Conservation (phyloP, 2,888 invertebrate species). For the Pristionchus maxplancki region DNA sequence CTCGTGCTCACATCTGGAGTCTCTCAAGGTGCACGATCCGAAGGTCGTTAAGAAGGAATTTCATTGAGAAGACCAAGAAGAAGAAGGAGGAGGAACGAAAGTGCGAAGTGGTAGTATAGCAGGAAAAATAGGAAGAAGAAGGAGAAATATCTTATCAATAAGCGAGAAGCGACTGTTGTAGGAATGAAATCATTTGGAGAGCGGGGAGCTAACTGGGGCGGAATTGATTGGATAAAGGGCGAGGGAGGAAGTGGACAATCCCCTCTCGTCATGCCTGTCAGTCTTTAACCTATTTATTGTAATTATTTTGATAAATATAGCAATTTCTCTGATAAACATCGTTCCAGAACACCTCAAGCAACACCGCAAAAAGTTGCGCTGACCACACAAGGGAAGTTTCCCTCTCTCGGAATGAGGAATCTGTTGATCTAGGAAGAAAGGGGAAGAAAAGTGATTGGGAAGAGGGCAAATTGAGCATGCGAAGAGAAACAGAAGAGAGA, state of each 20-base stretch:
- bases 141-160: not conserved
- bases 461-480: slow-evolving; percentile 13
- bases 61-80: not conserved
- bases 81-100: not conserved
- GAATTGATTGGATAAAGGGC: slow-evolving; percentile 24
- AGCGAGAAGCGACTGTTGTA: not conserved
- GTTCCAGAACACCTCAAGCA: not conserved
- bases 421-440: slow-evolving; percentile 18
- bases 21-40: slow-evolving; percentile 25
- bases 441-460: slow-evolving; percentile 10
- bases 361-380: not conserved
- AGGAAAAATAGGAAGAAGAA: not conserved
- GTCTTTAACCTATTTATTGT: too few species aligned
- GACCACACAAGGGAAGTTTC: slow-evolving; percentile 24
- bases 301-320: too few species aligned
- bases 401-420: slow-evolving; percentile 4
- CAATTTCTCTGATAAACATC: too few species aligned
- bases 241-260: not conserved
- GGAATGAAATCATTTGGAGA: slow-evolving; percentile 16
- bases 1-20: slow-evolving; percentile 1
- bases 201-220: not conserved
- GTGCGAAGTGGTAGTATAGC: not conserved
- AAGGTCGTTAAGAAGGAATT: slow-evolving; percentile 3
- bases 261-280: not conserved
- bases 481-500: not conserved